phyloP scores from a whole-genome alignment of 1,140 invertebrate genomes.

The Drosophila lowei region DNA sequence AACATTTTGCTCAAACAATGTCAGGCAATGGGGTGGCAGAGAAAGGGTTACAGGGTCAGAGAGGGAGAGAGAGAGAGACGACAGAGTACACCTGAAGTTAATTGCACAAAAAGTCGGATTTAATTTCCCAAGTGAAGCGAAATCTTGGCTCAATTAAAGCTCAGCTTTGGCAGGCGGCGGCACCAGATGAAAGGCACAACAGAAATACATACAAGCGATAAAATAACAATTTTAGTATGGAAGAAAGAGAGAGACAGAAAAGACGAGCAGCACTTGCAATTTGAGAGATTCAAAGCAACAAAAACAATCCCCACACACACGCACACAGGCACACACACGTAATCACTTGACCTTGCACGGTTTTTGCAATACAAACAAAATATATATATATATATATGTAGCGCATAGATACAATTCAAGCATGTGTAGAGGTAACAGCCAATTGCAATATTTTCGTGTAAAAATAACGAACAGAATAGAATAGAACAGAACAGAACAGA shows the following conservation, averaged over 20 bases:
- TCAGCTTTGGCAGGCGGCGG: slow-evolving; percentile 26
- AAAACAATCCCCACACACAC: slow-evolving; percentile 10
- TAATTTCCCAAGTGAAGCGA: slow-evolving; percentile 42
- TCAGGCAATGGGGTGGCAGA: slow-evolving; percentile 4
- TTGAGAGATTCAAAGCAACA: slow-evolving; percentile 21
- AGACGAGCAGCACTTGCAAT: slow-evolving; percentile 52
- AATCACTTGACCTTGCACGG: slow-evolving; percentile 75
- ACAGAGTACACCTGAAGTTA: slow-evolving; percentile 7
- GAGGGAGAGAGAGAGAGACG: no score
- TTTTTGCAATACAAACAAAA: slow-evolving; percentile 35
- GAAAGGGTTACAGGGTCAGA: no score
- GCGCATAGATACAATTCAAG: no score
- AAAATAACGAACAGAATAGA: slow-evolving; percentile 69
- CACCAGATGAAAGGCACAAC: slow-evolving; percentile 32
- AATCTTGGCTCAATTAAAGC: slow-evolving; percentile 49
- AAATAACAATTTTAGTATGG: slow-evolving; percentile 55
- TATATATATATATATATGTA: neutral
- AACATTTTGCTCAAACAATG: slow-evolving; percentile 10
- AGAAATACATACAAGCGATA: slow-evolving; percentile 34
- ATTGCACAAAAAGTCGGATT: slow-evolving; percentile 28
- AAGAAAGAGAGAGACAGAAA: slow-evolving; percentile 12
- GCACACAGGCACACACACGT: slow-evolving; percentile 37
- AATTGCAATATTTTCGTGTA: slow-evolving; percentile 61
- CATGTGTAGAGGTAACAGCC: slow-evolving; percentile 12
- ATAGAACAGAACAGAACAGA: neutral